Percentiles rank a stretch among this genome's conserved stretches.
These are phyloP conservation scores for Conus canariensis DNA, from an alignment of 2,888 invertebrate genomes.

Conservation along the genomic window DNA sequence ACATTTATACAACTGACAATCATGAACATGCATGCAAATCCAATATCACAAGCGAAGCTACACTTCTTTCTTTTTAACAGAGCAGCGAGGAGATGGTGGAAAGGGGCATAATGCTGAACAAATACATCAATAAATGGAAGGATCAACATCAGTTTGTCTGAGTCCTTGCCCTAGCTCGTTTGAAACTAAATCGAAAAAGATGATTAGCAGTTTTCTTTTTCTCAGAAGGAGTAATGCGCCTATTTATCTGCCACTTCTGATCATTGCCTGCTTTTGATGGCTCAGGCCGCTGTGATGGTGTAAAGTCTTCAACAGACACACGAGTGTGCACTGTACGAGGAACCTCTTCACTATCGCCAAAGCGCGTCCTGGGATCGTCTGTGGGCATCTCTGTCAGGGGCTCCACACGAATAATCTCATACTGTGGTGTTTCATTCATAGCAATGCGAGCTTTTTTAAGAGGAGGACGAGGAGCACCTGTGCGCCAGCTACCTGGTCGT, in stretches of 20 bases:
- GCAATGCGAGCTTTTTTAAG: neutral
- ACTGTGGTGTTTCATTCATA: slow-evolving; percentile 7
- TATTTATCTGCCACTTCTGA: slow-evolving; percentile 45
- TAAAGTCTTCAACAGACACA: slow-evolving; percentile 31
- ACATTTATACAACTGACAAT: too few relatives aligned
- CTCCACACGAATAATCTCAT: slow-evolving; percentile 44
- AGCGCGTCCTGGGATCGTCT: slow-evolving; percentile 9
- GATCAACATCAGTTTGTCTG: slow-evolving; percentile 20
- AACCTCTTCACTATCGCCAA: neutral
- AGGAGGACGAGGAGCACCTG: neutral
- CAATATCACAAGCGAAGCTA: too few relatives aligned
- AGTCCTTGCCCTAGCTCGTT: slow-evolving; percentile 16
- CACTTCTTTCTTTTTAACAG: too few relatives aligned
- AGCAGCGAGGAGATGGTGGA: too few relatives aligned
- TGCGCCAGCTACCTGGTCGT: neutral
- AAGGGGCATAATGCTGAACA: too few relatives aligned
- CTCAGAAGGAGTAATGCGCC: slow-evolving; percentile 11
- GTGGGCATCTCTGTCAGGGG: slow-evolving; percentile 21
- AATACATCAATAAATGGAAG: neutral
- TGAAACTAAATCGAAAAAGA: slow-evolving; percentile 26
- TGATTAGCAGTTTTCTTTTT: slow-evolving; percentile 2
- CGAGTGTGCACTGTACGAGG: slow-evolving; percentile 46
- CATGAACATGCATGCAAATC: too few relatives aligned
- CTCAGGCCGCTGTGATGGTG: neutral
- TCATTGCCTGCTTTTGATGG: neutral